Conservation (phyloP, 2,113 vertebrate genomes). For the Semicossyphus pulcher region DNA sequence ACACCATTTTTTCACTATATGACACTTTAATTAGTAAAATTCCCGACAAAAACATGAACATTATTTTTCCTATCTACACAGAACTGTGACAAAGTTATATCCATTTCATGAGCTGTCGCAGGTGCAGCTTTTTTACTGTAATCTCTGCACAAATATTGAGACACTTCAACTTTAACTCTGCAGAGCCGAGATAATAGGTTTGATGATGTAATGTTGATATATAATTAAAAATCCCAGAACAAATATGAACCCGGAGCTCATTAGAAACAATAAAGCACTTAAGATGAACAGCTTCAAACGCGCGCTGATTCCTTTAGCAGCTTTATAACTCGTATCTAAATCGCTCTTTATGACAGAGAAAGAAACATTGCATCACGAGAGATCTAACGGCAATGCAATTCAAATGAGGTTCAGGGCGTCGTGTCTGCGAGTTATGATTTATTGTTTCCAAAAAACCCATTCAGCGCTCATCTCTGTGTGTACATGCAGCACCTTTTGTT, state of each 20-base stretch:
- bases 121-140: slow-evolving; percentile 9
- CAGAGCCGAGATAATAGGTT: neutral
- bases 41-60: neutral
- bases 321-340: slow-evolving; percentile 26
- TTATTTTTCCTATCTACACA: too few relatives aligned
- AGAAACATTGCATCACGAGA: slow-evolving; percentile 10
- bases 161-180: slow-evolving; percentile 5
- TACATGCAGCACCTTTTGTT: slow-evolving; percentile 63
- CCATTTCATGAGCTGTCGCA: slow-evolving; percentile 12
- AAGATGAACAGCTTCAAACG: neutral
- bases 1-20: slow-evolving; percentile 19
- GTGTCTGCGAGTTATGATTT: slow-evolving; percentile 36
- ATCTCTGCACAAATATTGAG: slow-evolving; percentile 4
- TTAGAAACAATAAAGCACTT: slow-evolving; percentile 27
- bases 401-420: slow-evolving; percentile 52
- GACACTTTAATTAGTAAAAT: slow-evolving; percentile 10
- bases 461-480: slow-evolving; percentile 40
- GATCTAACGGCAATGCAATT: slow-evolving; percentile 45
- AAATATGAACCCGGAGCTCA: slow-evolving; percentile 40
- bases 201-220: slow-evolving; percentile 25
- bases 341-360: slow-evolving; percentile 37
- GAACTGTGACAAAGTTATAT: slow-evolving; percentile 31
- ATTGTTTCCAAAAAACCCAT: slow-evolving; percentile 58
- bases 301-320: slow-evolving; percentile 2
- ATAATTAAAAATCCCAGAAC: slow-evolving; percentile 27